Conservation (phyloP, 1,140 invertebrate genomes). For the Drosophila kikkawai region DNA sequence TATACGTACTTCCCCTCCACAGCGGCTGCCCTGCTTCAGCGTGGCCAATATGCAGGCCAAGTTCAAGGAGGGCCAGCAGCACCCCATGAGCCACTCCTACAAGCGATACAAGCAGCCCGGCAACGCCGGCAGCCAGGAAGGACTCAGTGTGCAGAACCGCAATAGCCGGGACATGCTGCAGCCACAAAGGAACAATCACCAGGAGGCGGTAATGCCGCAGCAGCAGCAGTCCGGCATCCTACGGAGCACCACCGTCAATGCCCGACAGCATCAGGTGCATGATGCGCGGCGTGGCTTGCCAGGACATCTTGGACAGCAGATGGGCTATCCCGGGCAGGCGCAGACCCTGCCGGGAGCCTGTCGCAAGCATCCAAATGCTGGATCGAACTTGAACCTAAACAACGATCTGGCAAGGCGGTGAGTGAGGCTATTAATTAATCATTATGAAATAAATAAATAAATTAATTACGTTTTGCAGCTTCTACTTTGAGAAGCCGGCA, state of each 20-base stretch:
- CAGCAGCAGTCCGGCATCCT: constrained; percentile 21
- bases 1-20: not conserved
- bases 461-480: constrained; percentile 35
- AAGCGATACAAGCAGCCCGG: constrained; percentile 61
- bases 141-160: not conserved
- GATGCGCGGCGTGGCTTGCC: constrained; percentile 11
- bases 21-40: constrained; percentile 79
- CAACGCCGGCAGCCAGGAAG: constrained; percentile 22
- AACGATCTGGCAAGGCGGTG: constrained; percentile 67
- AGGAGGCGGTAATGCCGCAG: not conserved
- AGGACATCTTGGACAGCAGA: not conserved
- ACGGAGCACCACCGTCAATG: constrained; percentile 23
- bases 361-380: constrained; percentile 62
- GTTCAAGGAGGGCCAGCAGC: constrained; percentile 57
- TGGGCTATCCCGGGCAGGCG: constrained; percentile 30
- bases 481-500: constrained; percentile 78
- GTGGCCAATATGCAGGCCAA: constrained; percentile 67
- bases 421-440: constrained; percentile 1
- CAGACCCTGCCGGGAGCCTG: constrained; percentile 65
- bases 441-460: not conserved
- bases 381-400: constrained; percentile 63
- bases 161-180: not conserved
- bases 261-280: constrained; percentile 65
- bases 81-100: constrained; percentile 62
- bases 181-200: not conserved